These are phyloP conservation scores for Alosa alosa DNA, from an alignment of 2,113 vertebrate genomes.

Conservation along the genomic window DNA sequence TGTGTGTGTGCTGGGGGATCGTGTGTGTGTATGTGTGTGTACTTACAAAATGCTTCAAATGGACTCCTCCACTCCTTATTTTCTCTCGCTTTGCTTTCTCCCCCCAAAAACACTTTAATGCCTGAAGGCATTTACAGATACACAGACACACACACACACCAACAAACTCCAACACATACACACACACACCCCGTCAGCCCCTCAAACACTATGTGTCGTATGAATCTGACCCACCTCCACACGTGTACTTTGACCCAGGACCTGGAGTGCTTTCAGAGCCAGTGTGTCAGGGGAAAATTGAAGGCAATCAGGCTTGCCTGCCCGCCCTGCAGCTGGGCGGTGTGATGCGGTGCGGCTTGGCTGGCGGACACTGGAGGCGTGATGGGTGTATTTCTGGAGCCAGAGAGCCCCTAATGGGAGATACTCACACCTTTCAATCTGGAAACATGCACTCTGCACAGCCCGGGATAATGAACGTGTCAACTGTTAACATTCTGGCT, in stretches of 20 bases:
- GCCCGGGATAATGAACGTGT: slow-evolving; percentile 59
- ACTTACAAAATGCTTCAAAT: background rate
- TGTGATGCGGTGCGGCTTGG: background rate
- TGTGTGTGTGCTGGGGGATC: background rate
- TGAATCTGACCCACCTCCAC: slow-evolving; percentile 10
- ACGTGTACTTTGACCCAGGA: slow-evolving; percentile 39
- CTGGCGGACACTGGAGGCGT: slow-evolving; percentile 32
- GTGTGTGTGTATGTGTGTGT: slow-evolving; percentile 27
- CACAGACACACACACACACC: background rate
- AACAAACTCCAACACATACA: slow-evolving; percentile 8
- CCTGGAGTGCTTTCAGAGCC: slow-evolving; percentile 28
- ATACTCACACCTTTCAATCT: slow-evolving; percentile 57
- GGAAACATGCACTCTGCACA: slow-evolving; percentile 46
- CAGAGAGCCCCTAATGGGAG: slow-evolving; percentile 55
- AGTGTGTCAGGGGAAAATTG: slow-evolving; percentile 42
- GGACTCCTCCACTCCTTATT: background rate
- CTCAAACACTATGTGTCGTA: background rate
- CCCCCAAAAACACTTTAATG: background rate
- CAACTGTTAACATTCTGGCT: slow-evolving; percentile 57
- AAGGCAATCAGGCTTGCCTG: slow-evolving; percentile 36
- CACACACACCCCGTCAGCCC: slow-evolving; percentile 21
- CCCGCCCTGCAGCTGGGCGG: background rate
- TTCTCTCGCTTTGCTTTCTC: slow-evolving; percentile 25
- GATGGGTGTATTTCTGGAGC: slow-evolving; percentile 56
- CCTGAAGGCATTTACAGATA: slow-evolving; percentile 16